Percentiles rank a stretch among this genome's conserved stretches.
phyloP scores from a whole-genome alignment of 2,113 vertebrate genomes.

The Otocyon megalotis region DNA sequence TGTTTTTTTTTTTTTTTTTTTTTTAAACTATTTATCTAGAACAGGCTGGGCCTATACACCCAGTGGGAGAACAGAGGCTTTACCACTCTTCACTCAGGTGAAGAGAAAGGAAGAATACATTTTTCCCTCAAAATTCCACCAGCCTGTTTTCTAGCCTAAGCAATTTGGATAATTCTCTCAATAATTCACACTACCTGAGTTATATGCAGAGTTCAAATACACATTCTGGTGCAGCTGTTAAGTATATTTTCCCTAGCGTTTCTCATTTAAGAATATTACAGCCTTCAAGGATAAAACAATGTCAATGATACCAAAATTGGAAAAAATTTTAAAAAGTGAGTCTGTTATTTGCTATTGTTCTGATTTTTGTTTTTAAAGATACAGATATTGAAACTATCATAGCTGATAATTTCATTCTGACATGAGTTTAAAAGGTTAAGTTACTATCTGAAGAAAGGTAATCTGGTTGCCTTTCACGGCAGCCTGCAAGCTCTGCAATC shows the following conservation, averaged over 20 bases:
- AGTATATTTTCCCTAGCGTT: background rate
- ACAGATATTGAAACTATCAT: slow-evolving; percentile 83
- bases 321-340: background rate
- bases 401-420: slow-evolving; percentile 87
- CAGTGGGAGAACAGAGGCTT: background rate
- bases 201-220: background rate
- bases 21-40: background rate
- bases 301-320: background rate
- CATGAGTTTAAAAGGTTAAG: slow-evolving; percentile 91
- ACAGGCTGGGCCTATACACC: background rate
- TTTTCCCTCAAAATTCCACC: background rate
- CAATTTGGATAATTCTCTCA: slow-evolving; percentile 11
- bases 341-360: slow-evolving; percentile 63
- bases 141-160: background rate
- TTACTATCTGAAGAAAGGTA: slow-evolving; percentile 90
- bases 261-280: slow-evolving; percentile 60
- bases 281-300: slow-evolving; percentile 41
- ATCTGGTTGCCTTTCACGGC: slow-evolving; percentile 88
- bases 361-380: slow-evolving; percentile 75
- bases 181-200: background rate
- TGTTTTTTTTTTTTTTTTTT: too few species aligned
- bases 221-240: background rate
- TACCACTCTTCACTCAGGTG: background rate
- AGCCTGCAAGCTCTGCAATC: slow-evolving; percentile 93
- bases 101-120: background rate